phyloP scores from a whole-genome alignment of 2,888 invertebrate genomes.

The Hypomecis punctinalis region DNA sequence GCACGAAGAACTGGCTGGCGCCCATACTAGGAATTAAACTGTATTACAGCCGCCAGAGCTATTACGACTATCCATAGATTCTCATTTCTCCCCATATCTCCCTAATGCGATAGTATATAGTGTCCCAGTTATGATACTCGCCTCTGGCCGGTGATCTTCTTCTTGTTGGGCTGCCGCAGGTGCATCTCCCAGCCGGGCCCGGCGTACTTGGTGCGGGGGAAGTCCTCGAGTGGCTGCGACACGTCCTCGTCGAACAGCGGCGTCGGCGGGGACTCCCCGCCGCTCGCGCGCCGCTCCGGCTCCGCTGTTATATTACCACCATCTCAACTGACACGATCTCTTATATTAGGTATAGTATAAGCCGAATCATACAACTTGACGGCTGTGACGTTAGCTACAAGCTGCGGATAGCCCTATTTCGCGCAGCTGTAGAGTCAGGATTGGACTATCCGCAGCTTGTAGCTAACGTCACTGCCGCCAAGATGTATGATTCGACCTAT shows the following conservation, averaged over 20 bases:
- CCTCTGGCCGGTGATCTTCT: conserved; percentile 96
- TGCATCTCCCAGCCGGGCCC: conserved; percentile 99
- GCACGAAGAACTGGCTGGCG: no score
- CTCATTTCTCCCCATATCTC: no score
- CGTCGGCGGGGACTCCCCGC: conserved; percentile 93
- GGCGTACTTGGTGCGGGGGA: conserved; percentile 90
- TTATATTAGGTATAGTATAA: not conserved
- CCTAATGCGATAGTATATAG: no score
- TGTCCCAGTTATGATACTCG: not conserved
- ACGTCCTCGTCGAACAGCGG: conserved; percentile 97
- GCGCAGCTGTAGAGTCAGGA: no score
- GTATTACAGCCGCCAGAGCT: no score
- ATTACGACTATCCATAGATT: no score
- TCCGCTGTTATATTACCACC: not conserved
- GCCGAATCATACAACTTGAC: no score
- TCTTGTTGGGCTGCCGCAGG: conserved; percentile 97
- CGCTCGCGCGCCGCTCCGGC: conserved; percentile 54
- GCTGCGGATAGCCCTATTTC: no score
- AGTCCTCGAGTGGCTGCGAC: conserved; percentile 95
- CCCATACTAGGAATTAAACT: no score
- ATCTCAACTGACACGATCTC: not conserved
- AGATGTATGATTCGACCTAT: not conserved
- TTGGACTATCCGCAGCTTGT: no score
- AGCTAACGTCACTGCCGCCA: not conserved
- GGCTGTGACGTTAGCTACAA: no score